Evolutionary conservation across 2,113 vertebrate species (phyloP), one percentile per base, ranked within the genome.

Genomic region (Vulpes vulpes): DNA sequence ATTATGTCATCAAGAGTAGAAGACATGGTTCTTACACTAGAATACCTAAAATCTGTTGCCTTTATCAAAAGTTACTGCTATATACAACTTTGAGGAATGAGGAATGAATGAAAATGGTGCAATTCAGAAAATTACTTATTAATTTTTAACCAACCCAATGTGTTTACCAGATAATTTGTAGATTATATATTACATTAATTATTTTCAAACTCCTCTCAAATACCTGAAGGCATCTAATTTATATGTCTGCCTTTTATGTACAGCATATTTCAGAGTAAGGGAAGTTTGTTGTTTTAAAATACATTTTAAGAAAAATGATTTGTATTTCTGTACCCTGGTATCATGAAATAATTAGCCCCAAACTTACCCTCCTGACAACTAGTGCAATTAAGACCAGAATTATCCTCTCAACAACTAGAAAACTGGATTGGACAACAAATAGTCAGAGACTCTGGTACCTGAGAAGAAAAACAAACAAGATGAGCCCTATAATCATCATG

Each of bases 131-230:
- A 95, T 14, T n/a, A 59, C 3, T 62, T 55, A 51, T 25, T 73
- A 88, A 55, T 64, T 51, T 79, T 59, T 89, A 76, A 85, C 67
- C 49, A 89, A 82, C 2, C 9, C 4, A 4, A 25, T 43, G 27
- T 3, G 0, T 57, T 93, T 96, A 35, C 49, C 22, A 38, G 55
- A 60, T 82, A 82, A 94, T 65, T 85, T 90, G 23, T 65, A 92
- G 23, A 49, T 62, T 82, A 82, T 38, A 16, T 57, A 64, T 69
- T 53, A 84, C 1, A 89, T 16, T 35, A 92, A 78, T 82, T 38
- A 79, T 93, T 93, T 94, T 74, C 22, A 87, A 91, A 76, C 19
- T 87, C 23, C 60, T 87, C 35, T 65, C 60, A 76, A 89, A 86
- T 43, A 71, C 12, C 67, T 35, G 2, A 94, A 76, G 2, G 0